Evolutionary conservation across 1,140 invertebrate species (phyloP).

Genomic region (Xylocopa sonorina): DNA sequence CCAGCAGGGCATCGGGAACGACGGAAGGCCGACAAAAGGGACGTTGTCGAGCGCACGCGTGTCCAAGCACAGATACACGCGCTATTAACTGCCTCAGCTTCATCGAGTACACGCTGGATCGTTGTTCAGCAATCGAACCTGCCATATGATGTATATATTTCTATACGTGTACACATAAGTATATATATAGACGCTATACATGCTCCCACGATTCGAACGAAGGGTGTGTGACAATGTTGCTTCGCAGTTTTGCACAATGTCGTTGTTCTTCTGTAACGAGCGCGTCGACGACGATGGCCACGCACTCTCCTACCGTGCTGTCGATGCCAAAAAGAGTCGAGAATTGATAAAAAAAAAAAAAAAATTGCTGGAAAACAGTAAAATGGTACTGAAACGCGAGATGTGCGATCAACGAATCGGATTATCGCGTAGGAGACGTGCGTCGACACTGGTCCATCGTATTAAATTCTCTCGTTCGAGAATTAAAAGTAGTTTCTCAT

Average conservation of each 20-base stretch:
- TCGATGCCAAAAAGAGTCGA: slow-evolving; percentile 19
- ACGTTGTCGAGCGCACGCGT: slow-evolving; percentile 14
- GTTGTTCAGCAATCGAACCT: slow-evolving; percentile 56
- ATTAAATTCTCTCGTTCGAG: too few relatives aligned
- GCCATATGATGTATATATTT: slow-evolving; percentile 53
- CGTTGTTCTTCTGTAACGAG: neutral
- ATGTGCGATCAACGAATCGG: neutral
- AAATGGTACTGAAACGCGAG: neutral
- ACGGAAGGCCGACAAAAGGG: slow-evolving; percentile 3
- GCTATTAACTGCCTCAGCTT: slow-evolving; percentile 36
- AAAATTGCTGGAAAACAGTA: neutral
- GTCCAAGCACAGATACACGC: neutral
- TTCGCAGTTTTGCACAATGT: slow-evolving; percentile 39
- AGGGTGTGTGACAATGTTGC: slow-evolving; percentile 12
- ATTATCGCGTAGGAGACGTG: neutral
- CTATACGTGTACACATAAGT: slow-evolving; percentile 17
- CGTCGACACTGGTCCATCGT: too few relatives aligned
- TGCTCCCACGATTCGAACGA: slow-evolving; percentile 26
- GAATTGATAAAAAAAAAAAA: too few relatives aligned
- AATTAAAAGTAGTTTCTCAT: neutral
- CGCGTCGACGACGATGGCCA: neutral
- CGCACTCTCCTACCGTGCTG: neutral
- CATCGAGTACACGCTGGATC: slow-evolving; percentile 24
- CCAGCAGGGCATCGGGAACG: neutral
- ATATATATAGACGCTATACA: slow-evolving; percentile 18